phyloP scores from a whole-genome alignment of 1,140 invertebrate genomes.

The Odontomachus brunneus region DNA sequence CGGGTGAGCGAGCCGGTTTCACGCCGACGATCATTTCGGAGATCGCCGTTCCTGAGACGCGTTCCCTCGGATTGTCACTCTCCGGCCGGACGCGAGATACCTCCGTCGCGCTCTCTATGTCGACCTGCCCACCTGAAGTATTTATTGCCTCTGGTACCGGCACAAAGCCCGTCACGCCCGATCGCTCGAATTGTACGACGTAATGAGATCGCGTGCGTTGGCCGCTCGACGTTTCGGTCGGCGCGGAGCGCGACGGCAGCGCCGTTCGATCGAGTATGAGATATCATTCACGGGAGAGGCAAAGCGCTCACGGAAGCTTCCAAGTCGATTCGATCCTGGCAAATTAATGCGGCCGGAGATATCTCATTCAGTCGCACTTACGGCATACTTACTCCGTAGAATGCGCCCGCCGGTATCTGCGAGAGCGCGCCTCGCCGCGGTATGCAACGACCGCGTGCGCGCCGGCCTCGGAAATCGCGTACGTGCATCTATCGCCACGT shows the following conservation, averaged over 20 bases:
- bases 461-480: conserved; percentile 21
- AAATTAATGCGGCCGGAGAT: conserved; percentile 76
- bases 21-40: conserved; percentile 26
- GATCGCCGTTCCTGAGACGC: conserved; percentile 19
- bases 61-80: conserved; percentile 33
- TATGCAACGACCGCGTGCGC: conserved; percentile 34
- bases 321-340: conserved; percentile 74
- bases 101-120: conserved; percentile 46
- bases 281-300: conserved; percentile 71
- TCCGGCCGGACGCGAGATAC: conserved; percentile 43
- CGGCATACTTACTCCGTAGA: conserved; percentile 41
- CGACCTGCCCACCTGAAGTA: conserved; percentile 59
- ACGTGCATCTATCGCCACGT: conserved; percentile 52
- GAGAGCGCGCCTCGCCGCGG: not conserved
- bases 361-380: conserved; percentile 71
- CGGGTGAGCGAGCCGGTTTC: conserved; percentile 5
- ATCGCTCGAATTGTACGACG: conserved; percentile 51
- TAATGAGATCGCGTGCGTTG: conserved; percentile 69
- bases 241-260: conserved; percentile 48
- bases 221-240: conserved; percentile 22
- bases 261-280: conserved; percentile 72
- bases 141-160: conserved; percentile 60
- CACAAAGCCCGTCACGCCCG: conserved; percentile 24
- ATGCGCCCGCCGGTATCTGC: not conserved
- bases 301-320: conserved; percentile 71